Percentiles rank a stretch among this genome's conserved stretches.
Conservation (phyloP, 35 echinoderm and acorn worm genomes). For the Anneissia japonica region DNA sequence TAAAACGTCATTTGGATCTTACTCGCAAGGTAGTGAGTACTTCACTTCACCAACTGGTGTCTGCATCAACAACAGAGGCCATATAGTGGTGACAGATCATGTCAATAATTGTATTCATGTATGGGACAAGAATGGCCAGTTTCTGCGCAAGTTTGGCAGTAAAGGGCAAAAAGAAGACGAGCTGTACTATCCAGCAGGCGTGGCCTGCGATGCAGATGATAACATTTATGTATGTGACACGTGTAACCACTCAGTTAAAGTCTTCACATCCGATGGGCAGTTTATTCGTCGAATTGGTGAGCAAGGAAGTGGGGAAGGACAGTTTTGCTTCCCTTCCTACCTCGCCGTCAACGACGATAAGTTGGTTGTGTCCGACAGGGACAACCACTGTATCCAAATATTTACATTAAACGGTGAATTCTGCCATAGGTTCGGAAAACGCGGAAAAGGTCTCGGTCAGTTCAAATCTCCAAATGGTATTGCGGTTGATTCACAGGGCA, state of each 20-base stretch:
- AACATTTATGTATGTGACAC: slow-evolving; percentile 95
- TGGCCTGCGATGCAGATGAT: slow-evolving; percentile 55
- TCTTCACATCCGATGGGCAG: slow-evolving; percentile 50
- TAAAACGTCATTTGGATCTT: slow-evolving; percentile 39
- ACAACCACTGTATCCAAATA: background rate
- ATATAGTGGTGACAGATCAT: slow-evolving; percentile 70
- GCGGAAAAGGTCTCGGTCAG: background rate
- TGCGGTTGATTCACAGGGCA: background rate
- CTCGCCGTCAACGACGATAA: slow-evolving; percentile 27
- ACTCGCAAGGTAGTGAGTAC: slow-evolving; percentile 56
- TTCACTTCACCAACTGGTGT: slow-evolving; percentile 75
- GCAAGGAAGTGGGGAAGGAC: slow-evolving; percentile 56
- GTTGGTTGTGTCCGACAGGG: background rate
- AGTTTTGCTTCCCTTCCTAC: slow-evolving; percentile 55
- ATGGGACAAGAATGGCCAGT: slow-evolving; percentile 70
- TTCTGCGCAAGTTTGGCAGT: slow-evolving; percentile 72
- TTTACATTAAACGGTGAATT: background rate
- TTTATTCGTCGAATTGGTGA: slow-evolving; percentile 78
- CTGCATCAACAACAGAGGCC: slow-evolving; percentile 48
- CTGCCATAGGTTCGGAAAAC: background rate
- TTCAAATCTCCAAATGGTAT: background rate
- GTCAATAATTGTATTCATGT: slow-evolving; percentile 81
- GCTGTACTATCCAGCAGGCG: slow-evolving; percentile 62
- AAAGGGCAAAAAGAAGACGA: slow-evolving; percentile 31
- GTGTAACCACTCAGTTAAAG: slow-evolving; percentile 72